Conservation (phyloP, 2,113 vertebrate species). For the Engystomops pustulosus region DNA sequence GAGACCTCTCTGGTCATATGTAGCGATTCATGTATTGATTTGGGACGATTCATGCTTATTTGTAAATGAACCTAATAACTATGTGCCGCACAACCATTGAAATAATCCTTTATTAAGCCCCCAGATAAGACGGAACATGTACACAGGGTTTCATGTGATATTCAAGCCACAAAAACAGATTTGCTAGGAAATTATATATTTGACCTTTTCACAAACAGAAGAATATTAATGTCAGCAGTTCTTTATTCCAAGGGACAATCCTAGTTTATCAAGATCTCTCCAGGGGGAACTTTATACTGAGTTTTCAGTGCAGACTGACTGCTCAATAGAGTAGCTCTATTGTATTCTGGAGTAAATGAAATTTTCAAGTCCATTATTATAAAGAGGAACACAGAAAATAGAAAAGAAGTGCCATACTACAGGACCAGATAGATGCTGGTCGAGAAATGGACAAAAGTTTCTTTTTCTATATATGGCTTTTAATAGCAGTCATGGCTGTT, state of each 20-base stretch:
- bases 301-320: neutral
- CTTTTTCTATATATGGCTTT: neutral
- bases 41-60: constrained; percentile 46
- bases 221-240: constrained; percentile 10
- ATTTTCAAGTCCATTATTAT: neutral
- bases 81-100: constrained; percentile 30
- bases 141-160: neutral
- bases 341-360: neutral
- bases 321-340: neutral
- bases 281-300: neutral
- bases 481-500: neutral
- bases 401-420: neutral
- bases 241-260: constrained; percentile 15
- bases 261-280: neutral
- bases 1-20: constrained; percentile 37
- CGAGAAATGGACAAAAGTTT: neutral
- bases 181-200: neutral
- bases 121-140: neutral
- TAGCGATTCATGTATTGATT: constrained; percentile 51
- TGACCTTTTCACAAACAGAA: constrained; percentile 26
- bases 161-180: neutral
- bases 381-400: neutral
- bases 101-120: constrained; percentile 25
- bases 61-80: constrained; percentile 52
- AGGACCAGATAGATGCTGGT: neutral